These are phyloP conservation scores for Carlito syrichta DNA, from an alignment of 2,113 vertebrate species.

Conservation along the genomic window DNA sequence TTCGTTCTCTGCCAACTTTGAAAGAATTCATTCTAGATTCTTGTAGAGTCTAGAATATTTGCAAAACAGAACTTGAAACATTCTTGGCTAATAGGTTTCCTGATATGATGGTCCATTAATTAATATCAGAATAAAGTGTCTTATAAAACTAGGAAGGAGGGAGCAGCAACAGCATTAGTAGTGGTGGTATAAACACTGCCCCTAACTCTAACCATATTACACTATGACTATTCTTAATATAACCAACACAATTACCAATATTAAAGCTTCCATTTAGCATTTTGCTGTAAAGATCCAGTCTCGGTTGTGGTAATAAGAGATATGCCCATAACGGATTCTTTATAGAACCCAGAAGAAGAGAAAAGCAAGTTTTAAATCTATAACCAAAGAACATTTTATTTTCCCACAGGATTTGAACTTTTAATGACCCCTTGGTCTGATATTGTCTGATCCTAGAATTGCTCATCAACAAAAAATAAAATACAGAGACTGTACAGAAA, in stretches of 20 bases:
- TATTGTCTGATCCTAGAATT: not conserved
- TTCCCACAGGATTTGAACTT: not conserved
- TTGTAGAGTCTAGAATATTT: not conserved
- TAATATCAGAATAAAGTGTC: not conserved
- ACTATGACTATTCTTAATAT: not conserved
- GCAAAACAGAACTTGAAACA: not conserved
- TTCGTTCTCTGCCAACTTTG: not conserved
- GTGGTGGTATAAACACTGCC: not conserved
- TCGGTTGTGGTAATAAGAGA: not conserved
- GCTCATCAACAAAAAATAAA: not conserved
- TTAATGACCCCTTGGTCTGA: not conserved
- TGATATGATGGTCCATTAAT: not conserved
- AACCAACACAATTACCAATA: not conserved
- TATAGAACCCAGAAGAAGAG: not conserved
- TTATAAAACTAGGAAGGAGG: no score
- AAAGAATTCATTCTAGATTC: not conserved
- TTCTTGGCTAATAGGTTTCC: not conserved
- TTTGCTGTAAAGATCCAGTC: not conserved
- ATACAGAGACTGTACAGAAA: not conserved
- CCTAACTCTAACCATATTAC: no score
- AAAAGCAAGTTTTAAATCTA: not conserved
- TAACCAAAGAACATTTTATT: not conserved
- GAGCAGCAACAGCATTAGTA: not conserved
- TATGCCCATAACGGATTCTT: not conserved
- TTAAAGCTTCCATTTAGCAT: not conserved